These are phyloP conservation scores for Cabera pusaria DNA, from an alignment of 2,888 invertebrate genomes.

Conservation along the genomic window DNA sequence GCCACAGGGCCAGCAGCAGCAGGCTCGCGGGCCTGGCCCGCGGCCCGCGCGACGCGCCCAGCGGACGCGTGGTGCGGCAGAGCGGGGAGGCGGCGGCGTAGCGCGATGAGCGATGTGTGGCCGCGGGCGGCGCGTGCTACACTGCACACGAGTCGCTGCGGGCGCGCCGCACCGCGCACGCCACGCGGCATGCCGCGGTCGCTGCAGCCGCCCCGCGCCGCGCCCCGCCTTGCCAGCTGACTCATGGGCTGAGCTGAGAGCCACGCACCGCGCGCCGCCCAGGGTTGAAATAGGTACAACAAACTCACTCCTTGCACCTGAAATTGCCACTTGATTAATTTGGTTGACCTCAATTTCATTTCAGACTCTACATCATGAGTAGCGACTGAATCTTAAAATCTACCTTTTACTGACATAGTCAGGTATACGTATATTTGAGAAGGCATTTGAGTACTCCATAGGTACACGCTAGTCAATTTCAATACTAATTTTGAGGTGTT, in stretches of 20 bases:
- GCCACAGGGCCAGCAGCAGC: constrained; percentile 80
- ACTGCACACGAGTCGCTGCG: constrained; percentile 63
- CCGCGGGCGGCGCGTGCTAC: constrained; percentile 80
- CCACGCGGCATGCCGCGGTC: constrained; percentile 36
- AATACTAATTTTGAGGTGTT: no score
- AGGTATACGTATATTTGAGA: no score
- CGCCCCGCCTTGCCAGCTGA: constrained; percentile 43
- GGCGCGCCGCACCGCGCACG: constrained; percentile 28
- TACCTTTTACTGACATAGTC: no score
- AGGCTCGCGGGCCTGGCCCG: constrained; percentile 83
- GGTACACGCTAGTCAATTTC: no score
- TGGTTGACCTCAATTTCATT: no score
- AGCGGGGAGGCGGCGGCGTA: constrained; percentile 77
- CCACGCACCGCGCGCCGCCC: constrained; percentile 40
- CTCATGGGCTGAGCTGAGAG: no score
- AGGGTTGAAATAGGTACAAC: neutral
- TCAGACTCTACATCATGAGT: no score
- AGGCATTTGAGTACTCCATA: no score
- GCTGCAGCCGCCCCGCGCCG: constrained; percentile 41
- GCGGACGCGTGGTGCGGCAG: constrained; percentile 82
- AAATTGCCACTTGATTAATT: no score
- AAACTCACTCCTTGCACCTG: no score
- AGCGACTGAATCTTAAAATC: no score
- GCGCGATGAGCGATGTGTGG: constrained; percentile 74
- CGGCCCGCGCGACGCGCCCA: constrained; percentile 82